Percentiles rank a stretch among this genome's conserved stretches.
Conservation (phyloP, 2,113 vertebrate species). For the Connochaetes taurinus region DNA sequence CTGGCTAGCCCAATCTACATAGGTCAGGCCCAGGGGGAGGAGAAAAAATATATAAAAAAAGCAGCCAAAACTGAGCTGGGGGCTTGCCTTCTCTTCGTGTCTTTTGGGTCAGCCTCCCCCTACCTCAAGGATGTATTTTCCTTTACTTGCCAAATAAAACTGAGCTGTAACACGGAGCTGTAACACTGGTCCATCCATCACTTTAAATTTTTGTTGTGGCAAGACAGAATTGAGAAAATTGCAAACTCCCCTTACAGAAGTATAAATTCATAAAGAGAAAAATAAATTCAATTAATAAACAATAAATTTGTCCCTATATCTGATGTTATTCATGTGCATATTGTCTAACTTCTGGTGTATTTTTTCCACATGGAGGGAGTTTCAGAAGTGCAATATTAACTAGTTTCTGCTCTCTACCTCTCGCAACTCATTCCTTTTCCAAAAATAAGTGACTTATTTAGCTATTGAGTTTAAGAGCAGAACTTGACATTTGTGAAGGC, state of each 20-base stretch:
- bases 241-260: neutral
- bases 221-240: neutral
- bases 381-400: neutral
- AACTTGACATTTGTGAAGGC: rapidly evolving
- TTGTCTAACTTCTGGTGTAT: neutral
- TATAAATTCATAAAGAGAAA: neutral
- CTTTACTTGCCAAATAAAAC: neutral
- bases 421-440: neutral
- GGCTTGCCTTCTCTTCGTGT: neutral
- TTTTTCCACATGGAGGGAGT: neutral
- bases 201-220: neutral
- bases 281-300: neutral
- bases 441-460: neutral
- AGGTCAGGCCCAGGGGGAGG: neutral
- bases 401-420: rapidly evolving
- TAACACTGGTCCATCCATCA: neutral
- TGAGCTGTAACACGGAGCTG: neutral
- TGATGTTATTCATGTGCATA: neutral
- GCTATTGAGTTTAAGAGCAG: neutral
- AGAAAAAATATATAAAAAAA: neutral
- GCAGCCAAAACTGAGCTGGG: neutral
- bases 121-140: neutral
- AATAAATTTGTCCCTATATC: neutral
- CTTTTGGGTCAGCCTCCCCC: neutral
- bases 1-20: neutral